A percentile compares a stretch with the other conserved stretches of the same genome.
Conservation (phyloP, 2,113 vertebrate species). For the Stomatorhinus ivindoensis region DNA sequence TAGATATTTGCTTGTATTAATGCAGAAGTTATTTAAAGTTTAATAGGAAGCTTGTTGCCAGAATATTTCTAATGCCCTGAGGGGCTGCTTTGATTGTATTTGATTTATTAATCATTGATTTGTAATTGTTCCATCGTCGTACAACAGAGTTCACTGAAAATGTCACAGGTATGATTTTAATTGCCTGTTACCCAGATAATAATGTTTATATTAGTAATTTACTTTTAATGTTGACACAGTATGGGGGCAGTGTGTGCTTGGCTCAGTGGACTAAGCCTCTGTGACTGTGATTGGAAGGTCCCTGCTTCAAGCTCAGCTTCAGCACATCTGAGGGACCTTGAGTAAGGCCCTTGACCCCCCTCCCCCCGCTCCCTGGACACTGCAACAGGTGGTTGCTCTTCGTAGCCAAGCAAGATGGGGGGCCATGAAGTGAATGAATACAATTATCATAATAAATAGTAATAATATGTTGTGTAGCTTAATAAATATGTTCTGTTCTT, state of each 20-base stretch:
- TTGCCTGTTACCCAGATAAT: background rate
- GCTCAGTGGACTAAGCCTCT: background rate
- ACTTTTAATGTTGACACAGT: background rate
- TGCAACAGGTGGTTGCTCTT: background rate
- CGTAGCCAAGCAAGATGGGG: too few relatives aligned
- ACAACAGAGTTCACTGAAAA: background rate
- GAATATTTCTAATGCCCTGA: background rate
- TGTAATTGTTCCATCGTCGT: background rate
- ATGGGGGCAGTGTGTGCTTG: background rate
- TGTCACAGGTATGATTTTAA: background rate
- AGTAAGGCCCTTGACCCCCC: background rate
- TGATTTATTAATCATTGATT: background rate
- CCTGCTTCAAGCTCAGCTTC: background rate
- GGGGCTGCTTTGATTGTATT: background rate
- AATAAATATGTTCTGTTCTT: background rate
- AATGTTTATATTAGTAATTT: background rate
- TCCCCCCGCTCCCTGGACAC: too few relatives aligned
- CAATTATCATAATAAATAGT: background rate
- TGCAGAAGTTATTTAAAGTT: slow-evolving; percentile 3
- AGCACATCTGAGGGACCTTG: background rate
- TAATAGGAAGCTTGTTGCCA: background rate
- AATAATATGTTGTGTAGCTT: background rate
- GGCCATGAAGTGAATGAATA: background rate
- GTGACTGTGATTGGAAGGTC: background rate
- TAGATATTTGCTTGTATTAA: background rate